These are phyloP conservation scores for Zaprionus tsacasi DNA, from an alignment of 1,140 invertebrate species.

Conservation along the genomic window DNA sequence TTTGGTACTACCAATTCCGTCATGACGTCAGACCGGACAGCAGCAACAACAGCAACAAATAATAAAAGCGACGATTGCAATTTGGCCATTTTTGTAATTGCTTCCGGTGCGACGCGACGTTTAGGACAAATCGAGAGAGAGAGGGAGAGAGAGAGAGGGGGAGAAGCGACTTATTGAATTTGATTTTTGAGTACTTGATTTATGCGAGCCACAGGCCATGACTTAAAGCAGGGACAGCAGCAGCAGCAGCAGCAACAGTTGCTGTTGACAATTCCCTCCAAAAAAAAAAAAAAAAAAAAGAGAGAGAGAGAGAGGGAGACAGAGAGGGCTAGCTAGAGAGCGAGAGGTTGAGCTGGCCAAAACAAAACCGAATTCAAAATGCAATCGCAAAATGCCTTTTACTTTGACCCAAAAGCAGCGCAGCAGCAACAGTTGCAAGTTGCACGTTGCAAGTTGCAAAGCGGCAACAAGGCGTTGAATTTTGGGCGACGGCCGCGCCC, in stretches of 20 bases:
- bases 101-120: slow-evolving; percentile 50
- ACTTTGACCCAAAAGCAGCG: slow-evolving; percentile 74
- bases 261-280: slow-evolving; percentile 6
- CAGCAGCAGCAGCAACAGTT: slow-evolving; percentile 1
- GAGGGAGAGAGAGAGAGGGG: not conserved
- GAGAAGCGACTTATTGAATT: slow-evolving; percentile 12
- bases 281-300: not conserved
- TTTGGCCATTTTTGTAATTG: slow-evolving; percentile 78
- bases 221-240: slow-evolving; percentile 7
- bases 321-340: not conserved
- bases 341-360: not conserved
- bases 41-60: slow-evolving; percentile 33
- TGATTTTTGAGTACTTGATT: slow-evolving; percentile 9
- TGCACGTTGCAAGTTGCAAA: slow-evolving; percentile 34
- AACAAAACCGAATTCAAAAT: slow-evolving; percentile 45
- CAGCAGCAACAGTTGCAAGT: slow-evolving; percentile 28
- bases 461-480: slow-evolving; percentile 50
- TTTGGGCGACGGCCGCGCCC: slow-evolving; percentile 59
- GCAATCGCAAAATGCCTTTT: slow-evolving; percentile 72
- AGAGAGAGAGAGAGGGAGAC: not conserved
- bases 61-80: slow-evolving; percentile 68
- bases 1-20: slow-evolving; percentile 39
- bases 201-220: not conserved
- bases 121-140: slow-evolving; percentile 22
- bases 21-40: slow-evolving; percentile 66